A percentile compares a stretch with the other conserved stretches of the same genome.
Evolutionary conservation across 2,888 invertebrate species (phyloP).

Genomic region (Autographa pulchrina): DNA sequence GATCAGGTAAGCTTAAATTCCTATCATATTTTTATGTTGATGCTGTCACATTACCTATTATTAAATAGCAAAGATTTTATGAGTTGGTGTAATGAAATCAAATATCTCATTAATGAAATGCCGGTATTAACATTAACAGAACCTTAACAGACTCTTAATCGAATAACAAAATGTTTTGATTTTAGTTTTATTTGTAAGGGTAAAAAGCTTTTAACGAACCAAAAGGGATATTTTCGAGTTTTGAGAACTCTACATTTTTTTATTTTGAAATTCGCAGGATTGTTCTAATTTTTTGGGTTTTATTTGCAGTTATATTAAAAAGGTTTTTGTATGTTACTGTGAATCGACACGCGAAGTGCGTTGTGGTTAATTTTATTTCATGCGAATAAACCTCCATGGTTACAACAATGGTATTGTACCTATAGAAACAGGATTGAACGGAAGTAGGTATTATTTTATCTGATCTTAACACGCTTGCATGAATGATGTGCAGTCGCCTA

Average conservation of each 20-base stretch:
- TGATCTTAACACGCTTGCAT: not conserved
- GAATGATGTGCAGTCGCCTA: not conserved
- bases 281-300: not conserved
- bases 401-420: not conserved
- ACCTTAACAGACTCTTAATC: too few relatives aligned
- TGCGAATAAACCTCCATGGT: too few relatives aligned
- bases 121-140: too few relatives aligned
- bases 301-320: not conserved
- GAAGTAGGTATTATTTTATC: not conserved
- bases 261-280: not conserved
- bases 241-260: not conserved
- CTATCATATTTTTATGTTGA: too few relatives aligned
- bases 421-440: not conserved
- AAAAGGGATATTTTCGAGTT: not conserved
- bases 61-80: too few relatives aligned
- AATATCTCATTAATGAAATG: too few relatives aligned
- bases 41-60: too few relatives aligned
- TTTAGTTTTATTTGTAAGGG: not conserved
- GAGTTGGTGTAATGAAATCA: too few relatives aligned
- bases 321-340: not conserved
- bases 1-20: constrained; percentile 82
- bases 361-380: too few relatives aligned
- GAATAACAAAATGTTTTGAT: too few relatives aligned
- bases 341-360: not conserved
- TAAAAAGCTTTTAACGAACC: not conserved